phyloP scores from a whole-genome alignment of 2,888 invertebrate species.

The Xanthia togata region DNA sequence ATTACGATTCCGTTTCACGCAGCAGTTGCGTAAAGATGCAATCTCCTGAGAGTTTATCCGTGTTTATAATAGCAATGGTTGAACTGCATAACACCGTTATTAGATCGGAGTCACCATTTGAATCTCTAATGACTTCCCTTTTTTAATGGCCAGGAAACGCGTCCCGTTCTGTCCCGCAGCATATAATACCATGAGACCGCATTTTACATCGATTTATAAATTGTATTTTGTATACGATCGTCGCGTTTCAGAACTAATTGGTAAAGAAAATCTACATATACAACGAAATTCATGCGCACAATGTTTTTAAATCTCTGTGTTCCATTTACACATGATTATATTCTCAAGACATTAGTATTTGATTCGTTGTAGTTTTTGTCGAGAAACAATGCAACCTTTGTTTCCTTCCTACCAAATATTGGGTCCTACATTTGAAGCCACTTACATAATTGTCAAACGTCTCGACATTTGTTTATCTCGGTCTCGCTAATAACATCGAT shows the following conservation, averaged over 20 bases:
- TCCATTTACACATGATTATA: conserved; percentile 33
- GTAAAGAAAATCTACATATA: conserved; percentile 12
- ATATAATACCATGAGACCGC: conserved; percentile 57
- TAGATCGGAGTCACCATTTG: conserved; percentile 81
- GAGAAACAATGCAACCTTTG: conserved; percentile 50
- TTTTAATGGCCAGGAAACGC: conserved; percentile 82
- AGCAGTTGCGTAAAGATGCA: conserved; percentile 80
- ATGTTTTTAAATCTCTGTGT: conserved; percentile 29
- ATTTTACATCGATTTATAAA: conserved; percentile 52
- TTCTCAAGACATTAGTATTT: conserved; percentile 41
- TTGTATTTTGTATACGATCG: conserved; percentile 24
- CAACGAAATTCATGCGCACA: conserved; percentile 3
- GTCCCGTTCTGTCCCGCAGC: conserved; percentile 74
- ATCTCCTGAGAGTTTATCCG: conserved; percentile 79
- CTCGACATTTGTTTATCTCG: conserved; percentile 42
- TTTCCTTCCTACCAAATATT: conserved; percentile 47
- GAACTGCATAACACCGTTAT: conserved; percentile 82
- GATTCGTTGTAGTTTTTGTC: conserved; percentile 35
- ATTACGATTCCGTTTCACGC: conserved; percentile 72
- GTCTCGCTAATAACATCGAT: conserved; percentile 45
- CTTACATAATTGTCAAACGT: conserved; percentile 55
- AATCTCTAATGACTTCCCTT: conserved; percentile 85
- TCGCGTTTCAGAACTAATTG: conserved; percentile 26
- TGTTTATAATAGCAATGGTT: conserved; percentile 81
- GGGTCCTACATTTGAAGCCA: conserved; percentile 44